Evolutionary conservation across 2,113 vertebrate genomes (phyloP).

Genomic region (Entomyzon cyanotis): DNA sequence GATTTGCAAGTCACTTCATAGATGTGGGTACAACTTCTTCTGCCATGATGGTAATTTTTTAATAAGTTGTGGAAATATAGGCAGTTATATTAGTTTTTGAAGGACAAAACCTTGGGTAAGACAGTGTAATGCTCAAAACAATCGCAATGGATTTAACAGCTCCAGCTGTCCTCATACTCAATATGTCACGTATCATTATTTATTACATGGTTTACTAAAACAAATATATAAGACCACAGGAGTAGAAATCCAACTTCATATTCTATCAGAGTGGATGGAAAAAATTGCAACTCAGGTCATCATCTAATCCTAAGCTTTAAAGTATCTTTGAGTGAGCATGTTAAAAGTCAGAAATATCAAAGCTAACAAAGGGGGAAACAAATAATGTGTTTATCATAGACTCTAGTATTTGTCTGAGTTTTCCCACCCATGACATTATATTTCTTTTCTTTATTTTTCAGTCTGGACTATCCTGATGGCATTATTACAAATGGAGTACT

Average conservation of each 20-base stretch:
- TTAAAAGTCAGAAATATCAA: neutral
- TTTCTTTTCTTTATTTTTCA: constrained; percentile 62
- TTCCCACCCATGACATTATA: neutral
- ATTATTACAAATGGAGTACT: constrained; percentile 82
- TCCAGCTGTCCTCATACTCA: neutral
- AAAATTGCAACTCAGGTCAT: neutral
- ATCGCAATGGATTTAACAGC: neutral
- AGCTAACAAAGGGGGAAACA: neutral
- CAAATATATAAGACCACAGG: neutral
- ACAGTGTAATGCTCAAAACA: neutral
- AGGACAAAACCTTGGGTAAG: neutral
- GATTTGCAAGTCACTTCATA: neutral
- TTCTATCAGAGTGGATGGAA: neutral
- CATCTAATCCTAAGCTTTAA: neutral
- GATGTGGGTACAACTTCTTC: neutral
- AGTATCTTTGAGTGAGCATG: neutral
- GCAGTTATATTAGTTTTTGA: neutral
- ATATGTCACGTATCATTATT: neutral
- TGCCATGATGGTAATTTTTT: neutral
- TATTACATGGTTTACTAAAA: neutral
- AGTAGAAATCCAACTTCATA: neutral
- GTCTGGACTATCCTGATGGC: constrained; percentile 59
- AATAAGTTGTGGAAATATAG: neutral
- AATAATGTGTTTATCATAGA: neutral
- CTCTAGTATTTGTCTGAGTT: neutral